A percentile compares a stretch with the other conserved stretches of the same genome.
Evolutionary conservation across 2,797 vertebrate species (phyloP).

Genomic region (Lutjanus argentimaculatus): DNA sequence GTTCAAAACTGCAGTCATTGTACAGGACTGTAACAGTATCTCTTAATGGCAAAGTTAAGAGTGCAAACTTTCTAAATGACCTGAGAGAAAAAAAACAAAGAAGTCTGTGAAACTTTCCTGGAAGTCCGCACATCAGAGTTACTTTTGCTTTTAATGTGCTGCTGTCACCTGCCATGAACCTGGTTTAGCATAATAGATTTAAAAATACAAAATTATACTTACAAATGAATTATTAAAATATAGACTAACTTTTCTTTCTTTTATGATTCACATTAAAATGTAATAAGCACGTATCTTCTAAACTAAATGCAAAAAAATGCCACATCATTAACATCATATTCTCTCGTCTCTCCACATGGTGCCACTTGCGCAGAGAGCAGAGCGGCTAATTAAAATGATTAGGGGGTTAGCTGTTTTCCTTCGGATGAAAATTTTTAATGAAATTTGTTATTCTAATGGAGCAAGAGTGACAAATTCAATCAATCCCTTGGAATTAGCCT

Average conservation of each 20-base stretch:
- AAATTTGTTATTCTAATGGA: constrained; percentile 80
- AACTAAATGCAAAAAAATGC: constrained; percentile 24
- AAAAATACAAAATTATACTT: constrained; percentile 28
- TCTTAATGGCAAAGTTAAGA: not conserved
- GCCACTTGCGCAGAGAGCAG: constrained; percentile 35
- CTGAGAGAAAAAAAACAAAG: not conserved
- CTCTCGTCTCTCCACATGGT: constrained; percentile 41
- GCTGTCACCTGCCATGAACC: not conserved
- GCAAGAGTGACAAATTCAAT: constrained; percentile 58
- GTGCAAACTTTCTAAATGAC: constrained; percentile 6
- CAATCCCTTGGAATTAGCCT: constrained; percentile 53
- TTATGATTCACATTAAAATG: constrained; percentile 47
- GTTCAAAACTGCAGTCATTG: constrained; percentile 17
- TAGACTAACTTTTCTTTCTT: constrained; percentile 12
- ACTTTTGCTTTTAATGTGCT: constrained; percentile 8
- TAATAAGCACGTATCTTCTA: not conserved
- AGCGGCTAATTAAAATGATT: constrained; percentile 78
- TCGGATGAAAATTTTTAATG: constrained; percentile 49
- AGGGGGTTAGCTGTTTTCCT: constrained; percentile 57
- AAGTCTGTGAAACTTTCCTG: not conserved
- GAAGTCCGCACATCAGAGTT: not conserved
- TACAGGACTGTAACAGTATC: not conserved
- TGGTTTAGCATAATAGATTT: not conserved
- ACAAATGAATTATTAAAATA: constrained; percentile 40
- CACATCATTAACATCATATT: constrained; percentile 25